phyloP scores from a whole-genome alignment of 2,888 invertebrate genomes.

The Aleiodes leptofemur region DNA sequence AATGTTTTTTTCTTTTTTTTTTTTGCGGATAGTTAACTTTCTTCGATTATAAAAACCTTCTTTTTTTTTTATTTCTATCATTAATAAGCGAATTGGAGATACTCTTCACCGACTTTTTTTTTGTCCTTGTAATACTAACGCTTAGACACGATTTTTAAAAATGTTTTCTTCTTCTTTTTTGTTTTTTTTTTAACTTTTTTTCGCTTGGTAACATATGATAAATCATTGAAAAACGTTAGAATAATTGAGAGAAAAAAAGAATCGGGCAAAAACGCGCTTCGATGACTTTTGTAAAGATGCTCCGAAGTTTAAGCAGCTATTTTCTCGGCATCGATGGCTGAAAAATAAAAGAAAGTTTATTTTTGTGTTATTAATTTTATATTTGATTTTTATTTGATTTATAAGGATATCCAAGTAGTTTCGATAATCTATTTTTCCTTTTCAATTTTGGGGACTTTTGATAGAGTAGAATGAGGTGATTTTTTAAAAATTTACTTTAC shows the following conservation, averaged over 20 bases:
- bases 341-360: conserved; percentile 53
- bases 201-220: conserved; percentile 37
- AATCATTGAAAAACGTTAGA: conserved; percentile 69
- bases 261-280: conserved; percentile 61
- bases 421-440: too few relatives aligned
- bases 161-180: neutral
- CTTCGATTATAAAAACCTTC: conserved; percentile 14
- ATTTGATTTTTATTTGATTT: too few relatives aligned
- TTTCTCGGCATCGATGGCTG: conserved; percentile 73
- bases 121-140: conserved; percentile 30
- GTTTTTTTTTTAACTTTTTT: conserved; percentile 45
- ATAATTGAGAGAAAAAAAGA: conserved; percentile 68
- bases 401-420: too few relatives aligned
- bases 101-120: conserved; percentile 30
- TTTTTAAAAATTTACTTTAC: too few relatives aligned
- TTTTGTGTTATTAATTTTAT: neutral
- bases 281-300: conserved; percentile 47
- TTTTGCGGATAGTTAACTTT: conserved; percentile 43
- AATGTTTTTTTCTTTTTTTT: neutral
- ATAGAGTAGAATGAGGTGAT: too few relatives aligned
- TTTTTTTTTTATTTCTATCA: conserved; percentile 27
- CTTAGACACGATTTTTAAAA: conserved; percentile 49
- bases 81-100: conserved; percentile 32
- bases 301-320: conserved; percentile 66
- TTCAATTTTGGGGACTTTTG: too few relatives aligned